Base-by-base conservation (phyloP, 2,113 vertebrate genomes). In the Colistium nudipinnis region DNA sequence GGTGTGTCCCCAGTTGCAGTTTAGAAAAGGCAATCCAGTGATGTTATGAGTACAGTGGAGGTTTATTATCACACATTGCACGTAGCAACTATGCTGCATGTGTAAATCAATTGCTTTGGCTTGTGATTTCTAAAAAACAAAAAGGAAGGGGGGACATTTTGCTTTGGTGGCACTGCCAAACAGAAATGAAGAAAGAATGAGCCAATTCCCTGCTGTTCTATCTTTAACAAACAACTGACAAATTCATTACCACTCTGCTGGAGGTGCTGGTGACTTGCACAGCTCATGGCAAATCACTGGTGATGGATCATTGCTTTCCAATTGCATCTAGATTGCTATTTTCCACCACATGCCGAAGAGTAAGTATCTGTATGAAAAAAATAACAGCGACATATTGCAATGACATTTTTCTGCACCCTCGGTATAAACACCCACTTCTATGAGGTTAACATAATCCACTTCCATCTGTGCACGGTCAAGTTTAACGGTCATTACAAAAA, bases 31-130 rank as follows among this genome's bases (percentile, higher is more conserved):
- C n/a, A n/a, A n/a, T n/a, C n/a, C n/a, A n/a, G n/a, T n/a, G n/a
- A n/a, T n/a, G n/a, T n/a, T n/a, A n/a, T n/a, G n/a, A 36, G 27
- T 24, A 33, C 44, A 66, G 28, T 19, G 33, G 45, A 49, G 39
- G 45, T 61, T 31, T 30, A 68, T 68, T 54, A 85, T 53, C 69
- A 13, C 60, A 25, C n/a, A 13, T 44, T 76, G 27, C 51, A 11
- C 51, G 20, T 3, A 19, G 0, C 45, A 20, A 20, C 35, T 7
- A 14, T 16, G 33, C 28, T 3, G 0, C 41, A 14, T 9, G 41
- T 62, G n/a, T 53, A 30, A 63, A 72, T 70, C 28, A 22, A 53
- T 64, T 73, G 27, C 52, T 33, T 14, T 30, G 35, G 30, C 55
- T 31, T 27, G 41, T 9, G 35, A 54, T 16, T 67, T 49, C 59